Evolutionary conservation across 2,113 vertebrate genomes (phyloP), one percentile per base, ranked within the genome.

Genomic region (Rhagologus leucostigma): DNA sequence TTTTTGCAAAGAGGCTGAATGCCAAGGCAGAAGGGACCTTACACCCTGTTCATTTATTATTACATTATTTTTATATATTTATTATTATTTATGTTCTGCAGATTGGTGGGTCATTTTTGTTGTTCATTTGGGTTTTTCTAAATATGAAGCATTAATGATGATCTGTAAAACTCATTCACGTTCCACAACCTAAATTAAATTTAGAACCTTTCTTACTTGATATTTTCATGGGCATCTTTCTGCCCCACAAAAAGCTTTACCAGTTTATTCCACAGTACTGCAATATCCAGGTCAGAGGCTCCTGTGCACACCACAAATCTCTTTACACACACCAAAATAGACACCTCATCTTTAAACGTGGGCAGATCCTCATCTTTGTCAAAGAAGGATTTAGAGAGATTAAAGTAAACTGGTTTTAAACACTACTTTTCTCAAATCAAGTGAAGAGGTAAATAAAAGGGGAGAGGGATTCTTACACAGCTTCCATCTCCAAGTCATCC

Each of bases 401-500:
- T 49, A 2, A 55, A 53, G 17, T 11, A 60, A 87, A 71, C 10
- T 67, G 24, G 1, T 47, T 75, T 55, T n/a, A 70, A 81, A 77
- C 13, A 21, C 14, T 3, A 22, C 20, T 81, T 63, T 47, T 23
- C 20, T 21, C 41, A 90, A 59, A n/a, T 53, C 33, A 39, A 56
- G 52, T 13, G 16, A 68, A 32, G 29, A 59, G 5, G 9, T 47
- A 21, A 85, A 14, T 52, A 33, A 33, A 74, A 20, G 46, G 9
- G 35, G 16, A 20, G 9, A 41, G 14, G 30, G 8, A 3, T 15
- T 89, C 98, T 98, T 98, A 99, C 98, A 99, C 99, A 57, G 98
- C 97, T n/a, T 99, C 99, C 98, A 98, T 98, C 90, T 99, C 98
- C 94, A 98, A 84, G 93, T 98, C 98, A 49, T 98, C 98, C n/a